A percentile compares a stretch with the other conserved stretches of the same genome.
Conservation (phyloP, 2,797 vertebrate genomes). For the Hyperoplus lanceolatus region DNA sequence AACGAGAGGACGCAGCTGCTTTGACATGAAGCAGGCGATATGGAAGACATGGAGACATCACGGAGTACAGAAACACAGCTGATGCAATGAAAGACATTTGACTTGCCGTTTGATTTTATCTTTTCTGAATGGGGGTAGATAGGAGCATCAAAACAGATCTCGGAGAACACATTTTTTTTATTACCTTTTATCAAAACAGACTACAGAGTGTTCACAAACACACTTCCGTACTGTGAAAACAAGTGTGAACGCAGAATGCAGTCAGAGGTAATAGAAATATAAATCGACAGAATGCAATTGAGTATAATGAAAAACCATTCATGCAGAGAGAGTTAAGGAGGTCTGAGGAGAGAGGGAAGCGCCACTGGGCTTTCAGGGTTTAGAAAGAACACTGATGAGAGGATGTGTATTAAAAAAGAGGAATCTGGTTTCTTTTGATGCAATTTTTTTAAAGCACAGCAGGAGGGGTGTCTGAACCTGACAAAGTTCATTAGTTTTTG, state of each 20-base stretch:
- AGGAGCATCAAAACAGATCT: too few relatives aligned
- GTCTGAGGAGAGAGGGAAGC: background rate
- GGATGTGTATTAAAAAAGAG: background rate
- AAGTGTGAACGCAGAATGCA: constrained; percentile 11
- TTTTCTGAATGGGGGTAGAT: too few relatives aligned
- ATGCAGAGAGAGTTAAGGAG: background rate
- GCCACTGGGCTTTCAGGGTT: background rate
- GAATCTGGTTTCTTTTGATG: background rate
- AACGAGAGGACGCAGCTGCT: background rate
- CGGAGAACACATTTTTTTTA: background rate
- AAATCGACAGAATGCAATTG: constrained; percentile 47
- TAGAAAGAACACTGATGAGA: background rate
- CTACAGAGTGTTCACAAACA: background rate
- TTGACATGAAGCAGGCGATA: background rate
- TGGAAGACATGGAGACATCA: background rate
- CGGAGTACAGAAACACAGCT: background rate
- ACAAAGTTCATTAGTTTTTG: background rate
- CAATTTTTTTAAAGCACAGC: background rate
- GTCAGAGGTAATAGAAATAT: constrained; percentile 37
- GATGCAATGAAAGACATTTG: background rate
- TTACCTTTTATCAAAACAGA: background rate
- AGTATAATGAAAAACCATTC: constrained; percentile 37
- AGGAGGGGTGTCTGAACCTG: background rate
- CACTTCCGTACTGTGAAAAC: background rate
- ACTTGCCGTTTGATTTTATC: background rate